Evolutionary conservation across 1,140 invertebrate species (phyloP).

Genomic region (Drosophila truncata): DNA sequence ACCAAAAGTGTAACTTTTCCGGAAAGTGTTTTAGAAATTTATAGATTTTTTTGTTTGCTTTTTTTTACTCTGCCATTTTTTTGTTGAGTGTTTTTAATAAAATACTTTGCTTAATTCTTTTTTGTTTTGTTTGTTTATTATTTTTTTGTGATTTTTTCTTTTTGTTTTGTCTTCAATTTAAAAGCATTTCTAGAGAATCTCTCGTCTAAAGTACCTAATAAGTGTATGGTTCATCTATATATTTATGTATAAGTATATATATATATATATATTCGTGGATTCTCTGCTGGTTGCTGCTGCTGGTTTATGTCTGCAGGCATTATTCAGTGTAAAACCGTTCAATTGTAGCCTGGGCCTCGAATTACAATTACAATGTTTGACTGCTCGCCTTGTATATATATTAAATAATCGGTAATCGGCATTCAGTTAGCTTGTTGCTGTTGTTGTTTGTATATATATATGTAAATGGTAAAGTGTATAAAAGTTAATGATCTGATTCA

Average conservation of each 20-base stretch:
- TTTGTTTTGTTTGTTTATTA: slow-evolving; percentile 29
- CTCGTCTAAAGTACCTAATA: slow-evolving; percentile 75
- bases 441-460: slow-evolving; percentile 23
- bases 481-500: slow-evolving; percentile 81
- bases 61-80: slow-evolving; percentile 35
- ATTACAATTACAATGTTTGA: slow-evolving; percentile 57
- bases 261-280: slow-evolving; percentile 28
- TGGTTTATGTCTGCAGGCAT: slow-evolving; percentile 64
- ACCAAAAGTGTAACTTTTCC: slow-evolving; percentile 53
- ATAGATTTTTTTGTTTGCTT: slow-evolving; percentile 29
- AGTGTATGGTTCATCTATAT: slow-evolving; percentile 65
- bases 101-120: slow-evolving; percentile 56
- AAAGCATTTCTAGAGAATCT: slow-evolving; percentile 75
- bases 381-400: slow-evolving; percentile 42
- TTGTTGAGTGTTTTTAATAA: slow-evolving; percentile 57
- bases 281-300: slow-evolving; percentile 40
- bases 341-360: slow-evolving; percentile 69
- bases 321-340: slow-evolving; percentile 76
- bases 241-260: slow-evolving; percentile 55
- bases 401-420: slow-evolving; percentile 43
- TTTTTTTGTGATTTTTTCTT: slow-evolving; percentile 8
- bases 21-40: slow-evolving; percentile 64
- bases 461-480: slow-evolving; percentile 83
- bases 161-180: slow-evolving; percentile 44
- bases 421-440: slow-evolving; percentile 14